Conservation (phyloP, 2,888 invertebrate genomes). For the Beris chalybata region DNA sequence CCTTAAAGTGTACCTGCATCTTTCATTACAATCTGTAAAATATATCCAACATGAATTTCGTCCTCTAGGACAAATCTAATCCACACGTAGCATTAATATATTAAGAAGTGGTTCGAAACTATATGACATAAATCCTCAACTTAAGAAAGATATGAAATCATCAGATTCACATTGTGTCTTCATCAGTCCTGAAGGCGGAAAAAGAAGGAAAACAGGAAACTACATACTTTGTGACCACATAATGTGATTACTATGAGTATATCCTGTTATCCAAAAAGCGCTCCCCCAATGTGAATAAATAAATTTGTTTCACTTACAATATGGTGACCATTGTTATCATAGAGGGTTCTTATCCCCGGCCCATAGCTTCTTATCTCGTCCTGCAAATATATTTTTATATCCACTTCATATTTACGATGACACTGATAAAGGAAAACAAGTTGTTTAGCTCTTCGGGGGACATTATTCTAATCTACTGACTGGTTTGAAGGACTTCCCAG, state of each 20-base stretch:
- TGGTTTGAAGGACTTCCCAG: constrained; percentile 2
- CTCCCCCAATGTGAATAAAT: constrained; percentile 47
- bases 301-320: constrained; percentile 54
- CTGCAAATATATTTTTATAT: constrained; percentile 39
- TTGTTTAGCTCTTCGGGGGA: constrained; percentile 35
- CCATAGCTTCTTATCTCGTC: constrained; percentile 34
- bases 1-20: too few relatives aligned
- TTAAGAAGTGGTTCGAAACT: background rate
- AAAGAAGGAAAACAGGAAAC: constrained; percentile 1
- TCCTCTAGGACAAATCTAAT: too few relatives aligned
- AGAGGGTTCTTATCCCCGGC: constrained; percentile 31
- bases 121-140: background rate
- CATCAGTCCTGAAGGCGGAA: background rate
- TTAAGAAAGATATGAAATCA: constrained; percentile 9
- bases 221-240: constrained; percentile 13
- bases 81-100: too few relatives aligned
- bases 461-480: constrained; percentile 32
- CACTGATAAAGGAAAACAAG: constrained; percentile 40
- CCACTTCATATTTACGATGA: constrained; percentile 40
- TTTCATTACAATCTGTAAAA: too few relatives aligned
- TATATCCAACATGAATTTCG: too few relatives aligned
- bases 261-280: constrained; percentile 22
- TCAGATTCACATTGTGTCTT: constrained; percentile 14
- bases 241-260: constrained; percentile 36
- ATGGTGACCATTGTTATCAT: constrained; percentile 54